Conservation (phyloP, 2,888 invertebrate genomes). For the Pyrgus malvae region DNA sequence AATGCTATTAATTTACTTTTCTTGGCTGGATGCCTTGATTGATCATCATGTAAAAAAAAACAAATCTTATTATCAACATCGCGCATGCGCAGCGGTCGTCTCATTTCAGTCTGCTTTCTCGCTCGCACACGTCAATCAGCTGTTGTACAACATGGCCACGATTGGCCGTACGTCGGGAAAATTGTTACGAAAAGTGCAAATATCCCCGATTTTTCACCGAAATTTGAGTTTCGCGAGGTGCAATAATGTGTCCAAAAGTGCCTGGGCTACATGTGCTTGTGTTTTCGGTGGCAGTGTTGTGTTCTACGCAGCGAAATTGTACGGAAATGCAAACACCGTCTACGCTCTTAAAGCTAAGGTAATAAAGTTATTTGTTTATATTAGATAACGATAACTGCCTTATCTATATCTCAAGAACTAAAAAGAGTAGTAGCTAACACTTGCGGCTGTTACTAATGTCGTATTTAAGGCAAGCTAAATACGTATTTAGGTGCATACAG, state of each 20-base stretch:
- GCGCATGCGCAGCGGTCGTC: slow-evolving; percentile 11
- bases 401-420: not conserved
- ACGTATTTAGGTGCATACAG: not conserved
- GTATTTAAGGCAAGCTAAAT: not conserved
- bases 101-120: not conserved
- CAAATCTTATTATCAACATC: not conserved
- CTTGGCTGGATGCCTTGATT: too few relatives aligned
- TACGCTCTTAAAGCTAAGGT: slow-evolving; percentile 78
- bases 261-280: slow-evolving; percentile 67
- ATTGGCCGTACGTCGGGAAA: slow-evolving; percentile 66
- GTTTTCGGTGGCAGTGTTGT: slow-evolving; percentile 65
- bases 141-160: slow-evolving; percentile 78
- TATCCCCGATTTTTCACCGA: slow-evolving; percentile 54
- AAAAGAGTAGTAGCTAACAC: not conserved
- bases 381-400: not conserved
- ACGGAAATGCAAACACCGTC: slow-evolving; percentile 60
- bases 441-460: not conserved
- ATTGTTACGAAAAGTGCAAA: slow-evolving; percentile 67
- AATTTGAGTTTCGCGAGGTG: slow-evolving; percentile 59
- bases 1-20: not conserved
- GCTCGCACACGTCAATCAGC: slow-evolving; percentile 50
- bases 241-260: slow-evolving; percentile 53
- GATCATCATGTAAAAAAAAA: too few relatives aligned
- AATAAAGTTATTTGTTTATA: slow-evolving; percentile 38
- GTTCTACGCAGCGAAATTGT: slow-evolving; percentile 62